Evolutionary conservation across 2,113 vertebrate genomes (phyloP), one percentile per base, ranked within the genome.

Genomic region (Alouatta palliata): DNA sequence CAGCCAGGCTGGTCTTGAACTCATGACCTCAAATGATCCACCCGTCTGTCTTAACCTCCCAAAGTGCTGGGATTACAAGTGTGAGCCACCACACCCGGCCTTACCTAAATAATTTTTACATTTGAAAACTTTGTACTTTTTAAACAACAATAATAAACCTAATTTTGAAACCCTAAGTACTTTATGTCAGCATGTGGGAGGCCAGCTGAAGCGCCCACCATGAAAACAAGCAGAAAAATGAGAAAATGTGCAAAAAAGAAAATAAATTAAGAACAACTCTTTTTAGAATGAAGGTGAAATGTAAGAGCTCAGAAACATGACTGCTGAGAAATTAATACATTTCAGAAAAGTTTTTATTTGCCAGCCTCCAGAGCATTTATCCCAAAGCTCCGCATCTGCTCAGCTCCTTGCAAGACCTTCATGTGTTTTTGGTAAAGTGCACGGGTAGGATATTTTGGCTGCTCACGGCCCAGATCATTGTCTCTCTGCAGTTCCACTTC

Each of bases 321-420:
- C 27, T n/a, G 32, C 27, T 16, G 21, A 75, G 20, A 83, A 52
- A 87, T 40, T 7, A 56, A 27, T 6, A 14, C 5, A 12, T 35
- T 64, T 43, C 35, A 86, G 79, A 56, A 56, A 70, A 94, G 40
- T 23, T 40, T 5, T 23, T 40, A 20, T 30, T 86, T 58, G 81
- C n/a, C 20, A 40, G n/a, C 19, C 27, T 21, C 54, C 0, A 25
- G 47, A 40, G 7, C 45, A 27, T 37, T 0, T 0, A 3, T 14
- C 19, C 25, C 20, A 43, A 20, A 47, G 54, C 37, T 64, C 5
- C 1, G 6, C 8, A 3, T 25, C 49, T 81, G 23, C 23, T 61
- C 0, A 12, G 25, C 54, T 47, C 30, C 37, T 85, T 40, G 21
- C 21, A 3, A 43, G 21, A 73, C 9, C 35, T 25, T 43, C 54